These are phyloP conservation scores for Ramphastos sulfuratus DNA, from an alignment of 2,113 vertebrate genomes.

Conservation along the genomic window DNA sequence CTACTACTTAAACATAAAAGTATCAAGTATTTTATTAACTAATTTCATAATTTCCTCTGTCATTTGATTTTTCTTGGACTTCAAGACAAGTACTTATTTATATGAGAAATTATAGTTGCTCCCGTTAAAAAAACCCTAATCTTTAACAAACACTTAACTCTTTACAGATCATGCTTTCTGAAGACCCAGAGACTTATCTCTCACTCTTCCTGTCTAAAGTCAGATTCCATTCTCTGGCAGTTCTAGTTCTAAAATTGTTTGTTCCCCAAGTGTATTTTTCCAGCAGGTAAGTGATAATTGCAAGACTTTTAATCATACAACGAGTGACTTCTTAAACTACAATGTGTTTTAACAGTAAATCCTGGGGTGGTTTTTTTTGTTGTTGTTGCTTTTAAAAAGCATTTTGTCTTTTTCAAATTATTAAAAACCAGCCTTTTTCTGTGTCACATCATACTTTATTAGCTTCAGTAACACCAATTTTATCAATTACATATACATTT, in stretches of 20 bases:
- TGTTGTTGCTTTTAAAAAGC: not conserved
- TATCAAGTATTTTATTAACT: not conserved
- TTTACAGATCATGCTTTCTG: not conserved
- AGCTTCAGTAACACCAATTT: not conserved
- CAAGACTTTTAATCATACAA: not conserved
- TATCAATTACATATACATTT: not conserved
- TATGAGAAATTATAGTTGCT: not conserved
- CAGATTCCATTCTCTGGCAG: not conserved
- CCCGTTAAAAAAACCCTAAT: not conserved
- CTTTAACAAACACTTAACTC: not conserved
- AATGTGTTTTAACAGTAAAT: not conserved
- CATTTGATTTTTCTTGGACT: not conserved
- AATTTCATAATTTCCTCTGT: not conserved
- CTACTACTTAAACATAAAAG: not conserved
- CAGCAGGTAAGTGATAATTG: not conserved
- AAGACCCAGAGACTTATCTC: not conserved
- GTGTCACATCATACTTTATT: not conserved
- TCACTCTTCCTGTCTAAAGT: not conserved
- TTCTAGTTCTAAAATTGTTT: not conserved
- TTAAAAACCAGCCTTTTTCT: not conserved
- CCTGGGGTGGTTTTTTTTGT: too few species aligned
- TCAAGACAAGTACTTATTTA: not conserved
- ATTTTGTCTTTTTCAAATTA: not conserved
- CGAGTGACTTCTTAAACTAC: not conserved
- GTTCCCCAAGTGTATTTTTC: not conserved